Evolutionary conservation across 92 coral and sea anemone species (phyloP), one percentile per base, ranked within the genome.

Genomic region (Heliopora coerulea): DNA sequence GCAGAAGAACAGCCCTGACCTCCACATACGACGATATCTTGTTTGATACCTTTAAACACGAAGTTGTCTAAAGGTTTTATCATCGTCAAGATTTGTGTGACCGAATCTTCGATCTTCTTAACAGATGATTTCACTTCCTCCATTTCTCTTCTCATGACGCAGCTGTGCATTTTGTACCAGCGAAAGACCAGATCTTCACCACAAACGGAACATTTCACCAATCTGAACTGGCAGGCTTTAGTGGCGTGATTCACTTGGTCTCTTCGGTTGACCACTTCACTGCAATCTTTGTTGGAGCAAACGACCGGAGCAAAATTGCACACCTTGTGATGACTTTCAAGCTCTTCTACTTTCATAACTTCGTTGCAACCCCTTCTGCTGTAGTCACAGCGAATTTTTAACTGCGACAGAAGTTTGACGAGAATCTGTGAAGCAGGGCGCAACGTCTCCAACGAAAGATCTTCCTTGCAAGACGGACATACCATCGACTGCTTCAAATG

Each of bases 381-480:
- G 58, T 54, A 85, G 46, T 68, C 61, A 49, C 89, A 85, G 17
- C 74, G 80, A 33, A 81, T 62, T 52, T 72, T 72, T 21, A 81
- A 79, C 26, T 63, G 82, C 13, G 27, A 72, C 31, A 85, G 56
- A 59, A 85, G 82, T 30, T 81, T 85, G 70, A 33, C 75, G 13
- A 85, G 52, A 28, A 85, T 48, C 12, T 82, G 86, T 3, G 82
- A 75, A 20, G 83, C 80, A 12, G 83, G 83, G 35, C 72, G 78
- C 59, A 81, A 25, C n/a, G 77, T 34, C 12, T 20, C 14, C 58
- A n/a, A 10, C 10, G 65, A 56, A 24, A 85, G 30, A 17, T 40
- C 46, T 64, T 54, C 72, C 23, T 86, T 60, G 69, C 89, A 85
- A 19, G 68, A 81, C 17, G 89, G 89, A 40, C 89, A 85, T 39